Evolutionary conservation across 2,797 vertebrate genomes (phyloP).

Genomic region (Dermochelys coriacea): DNA sequence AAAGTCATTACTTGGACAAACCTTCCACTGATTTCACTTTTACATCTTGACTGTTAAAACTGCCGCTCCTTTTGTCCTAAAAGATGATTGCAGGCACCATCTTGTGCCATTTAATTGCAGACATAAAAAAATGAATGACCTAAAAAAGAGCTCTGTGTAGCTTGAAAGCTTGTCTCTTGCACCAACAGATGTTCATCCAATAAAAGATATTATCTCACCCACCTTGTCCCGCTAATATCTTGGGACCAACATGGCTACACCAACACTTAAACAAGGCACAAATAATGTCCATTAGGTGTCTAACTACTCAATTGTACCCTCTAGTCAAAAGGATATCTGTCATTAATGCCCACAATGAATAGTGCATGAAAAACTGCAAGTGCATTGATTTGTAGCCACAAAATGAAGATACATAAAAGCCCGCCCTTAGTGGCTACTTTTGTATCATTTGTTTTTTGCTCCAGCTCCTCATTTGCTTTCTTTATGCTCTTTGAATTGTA

Average conservation of each 20-base stretch:
- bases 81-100: neutral
- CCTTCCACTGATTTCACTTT: neutral
- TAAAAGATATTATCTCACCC: neutral
- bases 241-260: neutral
- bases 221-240: neutral
- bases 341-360: neutral
- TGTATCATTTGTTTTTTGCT: neutral
- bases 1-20: neutral
- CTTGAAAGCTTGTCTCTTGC: neutral
- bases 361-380: neutral
- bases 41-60: neutral
- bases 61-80: slow-evolving; percentile 1
- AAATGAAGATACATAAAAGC: neutral
- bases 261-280: neutral
- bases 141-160: neutral
- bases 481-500: neutral
- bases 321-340: neutral
- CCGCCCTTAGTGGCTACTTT: neutral
- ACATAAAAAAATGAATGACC: neutral
- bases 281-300: neutral
- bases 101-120: slow-evolving; percentile 8
- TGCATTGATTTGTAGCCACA: neutral
- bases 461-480: neutral
- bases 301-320: neutral
- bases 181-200: neutral